Percentiles rank a stretch among this genome's conserved stretches.
These are phyloP conservation scores for Capromys pilorides DNA, from an alignment of 2,797 vertebrate genomes.

Conservation along the genomic window DNA sequence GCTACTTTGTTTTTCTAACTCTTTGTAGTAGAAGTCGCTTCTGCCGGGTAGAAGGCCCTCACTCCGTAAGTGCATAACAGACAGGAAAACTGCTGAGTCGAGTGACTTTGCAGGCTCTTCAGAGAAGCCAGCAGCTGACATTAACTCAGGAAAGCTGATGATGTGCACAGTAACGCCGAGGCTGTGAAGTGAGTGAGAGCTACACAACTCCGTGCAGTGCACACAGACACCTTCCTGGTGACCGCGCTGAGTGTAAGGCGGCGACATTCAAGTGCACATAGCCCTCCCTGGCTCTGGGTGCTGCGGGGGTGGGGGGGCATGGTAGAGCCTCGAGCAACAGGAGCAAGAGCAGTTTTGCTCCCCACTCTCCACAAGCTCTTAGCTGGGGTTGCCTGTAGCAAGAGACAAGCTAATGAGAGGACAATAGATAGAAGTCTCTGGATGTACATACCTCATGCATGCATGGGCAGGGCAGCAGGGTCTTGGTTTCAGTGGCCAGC, in stretches of 20 bases:
- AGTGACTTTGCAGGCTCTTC: neutral
- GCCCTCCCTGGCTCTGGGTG: neutral
- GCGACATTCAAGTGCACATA: neutral
- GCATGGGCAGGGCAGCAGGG: neutral
- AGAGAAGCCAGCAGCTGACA: neutral
- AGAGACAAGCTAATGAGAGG: neutral
- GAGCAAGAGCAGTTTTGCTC: neutral
- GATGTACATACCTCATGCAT: neutral
- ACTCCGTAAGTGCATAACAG: neutral
- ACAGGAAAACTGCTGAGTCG: neutral
- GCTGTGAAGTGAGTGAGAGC: neutral
- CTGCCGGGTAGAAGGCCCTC: neutral
- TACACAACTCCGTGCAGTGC: no score
- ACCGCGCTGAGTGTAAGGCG: neutral
- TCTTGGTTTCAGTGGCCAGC: neutral
- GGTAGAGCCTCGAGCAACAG: neutral
- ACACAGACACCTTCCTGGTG: neutral
- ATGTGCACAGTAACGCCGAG: neutral
- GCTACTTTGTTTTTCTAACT: neutral
- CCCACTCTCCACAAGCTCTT: neutral
- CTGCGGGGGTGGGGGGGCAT: no score
- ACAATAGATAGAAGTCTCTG: neutral
- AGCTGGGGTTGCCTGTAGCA: neutral
- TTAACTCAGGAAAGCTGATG: neutral
- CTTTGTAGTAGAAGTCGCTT: neutral